These are phyloP conservation scores for Euura lappo DNA, from an alignment of 1,140 invertebrate species.

Conservation along the genomic window DNA sequence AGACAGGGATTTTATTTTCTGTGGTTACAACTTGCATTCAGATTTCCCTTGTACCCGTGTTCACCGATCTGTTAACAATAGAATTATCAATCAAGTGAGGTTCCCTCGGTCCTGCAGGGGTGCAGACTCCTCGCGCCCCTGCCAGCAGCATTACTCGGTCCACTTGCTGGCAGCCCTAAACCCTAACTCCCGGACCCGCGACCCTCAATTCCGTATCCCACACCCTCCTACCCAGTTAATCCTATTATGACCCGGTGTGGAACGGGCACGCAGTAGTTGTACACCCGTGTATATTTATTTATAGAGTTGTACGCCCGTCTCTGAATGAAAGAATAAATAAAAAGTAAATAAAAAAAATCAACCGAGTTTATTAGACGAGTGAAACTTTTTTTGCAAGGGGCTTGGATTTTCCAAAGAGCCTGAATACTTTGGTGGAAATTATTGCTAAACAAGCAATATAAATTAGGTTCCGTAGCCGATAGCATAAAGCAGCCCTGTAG, in stretches of 20 bases:
- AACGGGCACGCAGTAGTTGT: neutral
- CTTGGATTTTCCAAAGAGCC: too few species aligned
- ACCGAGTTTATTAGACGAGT: too few species aligned
- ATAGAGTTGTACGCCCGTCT: too few species aligned
- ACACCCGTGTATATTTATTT: too few species aligned
- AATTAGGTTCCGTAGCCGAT: too few species aligned
- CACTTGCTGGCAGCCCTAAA: neutral
- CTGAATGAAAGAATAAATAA: too few species aligned
- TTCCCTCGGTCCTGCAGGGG: constrained; percentile 6
- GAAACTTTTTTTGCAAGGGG: too few species aligned
- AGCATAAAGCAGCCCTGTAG: neutral
- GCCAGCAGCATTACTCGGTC: constrained; percentile 3
- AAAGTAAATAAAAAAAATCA: too few species aligned
- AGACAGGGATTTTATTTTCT: neutral
- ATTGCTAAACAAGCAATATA: too few species aligned
- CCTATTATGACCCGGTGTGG: neutral
- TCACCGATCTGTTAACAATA: constrained; percentile 5
- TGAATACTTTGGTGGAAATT: too few species aligned
- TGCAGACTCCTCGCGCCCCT: neutral
- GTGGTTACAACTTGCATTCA: constrained; percentile 4
- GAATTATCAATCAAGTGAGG: constrained; percentile 5
- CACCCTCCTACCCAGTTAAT: neutral
- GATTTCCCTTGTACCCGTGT: neutral
- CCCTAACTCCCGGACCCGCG: neutral
- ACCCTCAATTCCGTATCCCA: neutral